Conservation (phyloP, 2,888 invertebrate species). For the Drosophila siamana region DNA sequence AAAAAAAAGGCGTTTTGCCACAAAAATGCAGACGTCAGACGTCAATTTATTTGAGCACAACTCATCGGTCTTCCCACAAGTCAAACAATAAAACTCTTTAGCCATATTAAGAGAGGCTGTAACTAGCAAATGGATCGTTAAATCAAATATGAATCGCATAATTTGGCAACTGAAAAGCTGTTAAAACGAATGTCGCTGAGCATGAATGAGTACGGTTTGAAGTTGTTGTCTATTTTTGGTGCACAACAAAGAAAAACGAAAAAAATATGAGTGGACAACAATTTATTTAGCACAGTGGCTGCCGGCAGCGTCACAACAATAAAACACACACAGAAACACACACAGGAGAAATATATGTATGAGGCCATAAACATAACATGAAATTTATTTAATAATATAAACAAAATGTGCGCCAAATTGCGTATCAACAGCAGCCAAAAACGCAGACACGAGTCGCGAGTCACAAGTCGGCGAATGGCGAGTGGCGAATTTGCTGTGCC, state of each 20-base stretch:
- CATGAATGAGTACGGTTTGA: neutral
- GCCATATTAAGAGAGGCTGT: constrained; percentile 12
- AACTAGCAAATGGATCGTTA: constrained; percentile 35
- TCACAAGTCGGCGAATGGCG: constrained; percentile 6
- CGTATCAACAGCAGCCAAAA: constrained; percentile 69
- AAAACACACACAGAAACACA: neutral
- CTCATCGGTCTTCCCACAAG: neutral
- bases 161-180: constrained; percentile 47
- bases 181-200: constrained; percentile 35
- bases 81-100: constrained; percentile 1
- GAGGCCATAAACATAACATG: constrained; percentile 64
- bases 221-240: neutral
- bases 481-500: constrained; percentile 7
- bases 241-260: constrained; percentile 4
- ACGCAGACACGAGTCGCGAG: constrained; percentile 19
- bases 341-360: constrained; percentile 12
- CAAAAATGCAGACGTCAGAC: neutral
- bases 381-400: constrained; percentile 81
- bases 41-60: neutral
- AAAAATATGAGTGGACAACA: constrained; percentile 34
- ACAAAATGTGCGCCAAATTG: constrained; percentile 79
- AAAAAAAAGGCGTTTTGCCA: neutral
- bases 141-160: constrained; percentile 43
- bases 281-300: constrained; percentile 52
- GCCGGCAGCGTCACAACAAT: constrained; percentile 43